Evolutionary conservation across 2,888 invertebrate genomes (phyloP).

Genomic region (Heteropelma amictum): DNA sequence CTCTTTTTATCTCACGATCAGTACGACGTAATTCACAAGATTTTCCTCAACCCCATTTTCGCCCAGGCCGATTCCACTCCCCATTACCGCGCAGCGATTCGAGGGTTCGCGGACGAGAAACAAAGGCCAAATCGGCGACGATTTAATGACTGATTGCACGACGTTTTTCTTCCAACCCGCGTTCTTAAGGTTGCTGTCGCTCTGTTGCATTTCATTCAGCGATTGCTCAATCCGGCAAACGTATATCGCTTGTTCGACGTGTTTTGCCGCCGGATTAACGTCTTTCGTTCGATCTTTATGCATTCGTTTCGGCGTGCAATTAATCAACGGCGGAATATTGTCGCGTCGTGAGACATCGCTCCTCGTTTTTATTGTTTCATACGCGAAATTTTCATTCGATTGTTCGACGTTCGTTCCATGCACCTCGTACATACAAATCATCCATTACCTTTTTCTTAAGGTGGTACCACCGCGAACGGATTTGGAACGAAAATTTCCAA

Average conservation of each 20-base stretch:
- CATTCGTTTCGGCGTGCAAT: conserved; percentile 34
- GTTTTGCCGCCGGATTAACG: conserved; percentile 30
- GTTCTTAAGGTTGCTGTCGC: conserved; percentile 50
- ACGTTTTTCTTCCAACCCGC: conserved; percentile 67
- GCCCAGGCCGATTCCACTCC: neutral
- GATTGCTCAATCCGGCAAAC: conserved; percentile 37
- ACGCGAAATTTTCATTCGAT: neutral
- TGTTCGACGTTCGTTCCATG: neutral
- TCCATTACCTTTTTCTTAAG: no score
- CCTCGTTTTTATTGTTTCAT: conserved; percentile 12
- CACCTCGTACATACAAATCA: neutral
- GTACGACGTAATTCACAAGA: conserved; percentile 17
- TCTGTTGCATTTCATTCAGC: conserved; percentile 51
- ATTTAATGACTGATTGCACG: conserved; percentile 76
- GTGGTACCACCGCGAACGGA: no score
- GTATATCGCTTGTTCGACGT: conserved; percentile 12
- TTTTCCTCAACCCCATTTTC: conserved; percentile 22
- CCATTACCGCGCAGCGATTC: conserved; percentile 49
- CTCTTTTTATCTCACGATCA: conserved; percentile 26
- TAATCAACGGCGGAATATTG: neutral
- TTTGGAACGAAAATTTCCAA: no score
- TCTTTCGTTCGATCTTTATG: conserved; percentile 47
- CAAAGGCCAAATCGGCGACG: conserved; percentile 74
- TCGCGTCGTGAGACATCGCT: conserved; percentile 21
- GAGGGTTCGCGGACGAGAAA: conserved; percentile 62